Evolutionary conservation across 2,113 vertebrate genomes (phyloP), one percentile per base, ranked within the genome.

Genomic region (Pluvianellus socialis): DNA sequence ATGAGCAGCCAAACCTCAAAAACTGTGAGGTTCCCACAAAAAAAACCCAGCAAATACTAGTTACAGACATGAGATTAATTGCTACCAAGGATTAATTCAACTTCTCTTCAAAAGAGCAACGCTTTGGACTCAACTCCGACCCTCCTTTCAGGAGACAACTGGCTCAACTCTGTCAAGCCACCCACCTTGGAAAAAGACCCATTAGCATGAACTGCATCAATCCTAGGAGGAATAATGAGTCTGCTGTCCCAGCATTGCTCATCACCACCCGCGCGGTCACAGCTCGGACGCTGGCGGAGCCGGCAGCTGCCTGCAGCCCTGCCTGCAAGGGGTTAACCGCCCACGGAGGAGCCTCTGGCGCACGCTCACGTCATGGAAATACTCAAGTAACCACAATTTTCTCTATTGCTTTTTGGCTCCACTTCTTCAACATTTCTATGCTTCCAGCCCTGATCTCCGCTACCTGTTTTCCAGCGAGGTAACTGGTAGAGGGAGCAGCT

Each of bases 361-460:
- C 71, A 21, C 8, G 27, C 87, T 94, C 82, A 38, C 97, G 89
- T 98, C 97, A 98, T 97, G 97, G 96, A 98, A 97, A 97, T 4
- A 90, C 89, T 96, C 90, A 67, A 97, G 92, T 85, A 96, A 92
- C 95, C 97, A 89, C 94, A 95, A 13, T 83, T 86, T 61, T 82
- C 94, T 95, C 92, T 91, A 14, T 42, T 91, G 94, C 96, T 91
- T 94, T 90, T 83, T 93, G 93, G 90, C 96, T 94, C 79, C 2
- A 1, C 21, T 76, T 91, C 77, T 93, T 88, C 87, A 76, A 27
- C 85, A 21, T n/a, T 79, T 87, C 85, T 93, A 20, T 58, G 10
- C 88, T 88, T 62, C 75, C 79, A 94, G 67, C 82, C 67, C 59
- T 68, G 87, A 67, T 70, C 88, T 94, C 91, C 14, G 55, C 90